Percentiles rank a stretch among this genome's conserved stretches.
phyloP scores from a whole-genome alignment of 2,888 invertebrate species.

The Eilema caniola region DNA sequence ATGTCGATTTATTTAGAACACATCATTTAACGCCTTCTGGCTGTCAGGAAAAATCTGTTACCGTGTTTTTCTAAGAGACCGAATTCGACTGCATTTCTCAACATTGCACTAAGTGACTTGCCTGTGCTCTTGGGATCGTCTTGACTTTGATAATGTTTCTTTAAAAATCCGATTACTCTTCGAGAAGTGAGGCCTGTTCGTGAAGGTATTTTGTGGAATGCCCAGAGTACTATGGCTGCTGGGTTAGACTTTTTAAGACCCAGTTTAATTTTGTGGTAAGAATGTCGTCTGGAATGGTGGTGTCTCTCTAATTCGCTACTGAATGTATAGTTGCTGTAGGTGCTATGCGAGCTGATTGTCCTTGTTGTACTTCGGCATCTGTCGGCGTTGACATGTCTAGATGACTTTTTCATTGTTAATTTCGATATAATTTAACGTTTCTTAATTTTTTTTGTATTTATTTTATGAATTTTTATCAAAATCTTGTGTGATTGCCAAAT shows the following conservation, averaged over 20 bases:
- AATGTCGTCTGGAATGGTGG: neutral
- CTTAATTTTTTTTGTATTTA: slow-evolving; percentile 8
- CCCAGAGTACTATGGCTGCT: slow-evolving; percentile 71
- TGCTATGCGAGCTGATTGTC: slow-evolving; percentile 1
- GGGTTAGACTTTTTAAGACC: slow-evolving; percentile 62
- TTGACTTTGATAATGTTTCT: slow-evolving; percentile 59
- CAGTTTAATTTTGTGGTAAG: slow-evolving; percentile 54
- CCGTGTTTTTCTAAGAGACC: slow-evolving; percentile 66
- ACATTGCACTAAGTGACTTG: slow-evolving; percentile 62
- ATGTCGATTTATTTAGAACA: slow-evolving; percentile 1
- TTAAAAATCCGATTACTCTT: slow-evolving; percentile 66
- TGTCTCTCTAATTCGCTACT: neutral
- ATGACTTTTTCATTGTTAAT: slow-evolving; percentile 15
- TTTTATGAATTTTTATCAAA: slow-evolving; percentile 18
- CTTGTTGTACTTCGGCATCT: neutral
- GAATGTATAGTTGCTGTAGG: neutral
- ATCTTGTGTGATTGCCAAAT: slow-evolving; percentile 7
- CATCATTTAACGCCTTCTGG: slow-evolving; percentile 29
- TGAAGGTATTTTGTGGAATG: slow-evolving; percentile 68
- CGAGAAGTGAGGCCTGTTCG: slow-evolving; percentile 66
- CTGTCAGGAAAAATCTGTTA: slow-evolving; percentile 57
- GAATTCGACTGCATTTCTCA: slow-evolving; percentile 69
- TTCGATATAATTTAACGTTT: neutral
- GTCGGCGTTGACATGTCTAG: neutral
- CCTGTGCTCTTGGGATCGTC: slow-evolving; percentile 60